phyloP scores from a whole-genome alignment of 2,888 invertebrate species.

The Drosophila longiperda region DNA sequence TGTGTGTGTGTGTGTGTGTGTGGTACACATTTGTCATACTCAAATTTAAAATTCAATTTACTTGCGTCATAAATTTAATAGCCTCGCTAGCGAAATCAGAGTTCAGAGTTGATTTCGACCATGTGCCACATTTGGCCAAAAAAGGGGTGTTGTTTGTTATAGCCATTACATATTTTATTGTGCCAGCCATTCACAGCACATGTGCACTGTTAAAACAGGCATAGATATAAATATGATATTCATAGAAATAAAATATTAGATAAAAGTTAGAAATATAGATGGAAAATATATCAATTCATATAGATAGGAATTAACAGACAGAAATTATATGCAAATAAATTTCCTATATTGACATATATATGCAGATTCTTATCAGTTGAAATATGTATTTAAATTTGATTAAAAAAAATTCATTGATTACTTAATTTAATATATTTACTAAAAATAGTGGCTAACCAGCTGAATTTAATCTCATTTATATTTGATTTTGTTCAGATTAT shows the following conservation, averaged over 20 bases:
- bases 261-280: not conserved
- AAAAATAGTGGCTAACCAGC: not conserved
- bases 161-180: constrained; percentile 14
- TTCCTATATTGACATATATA: not conserved
- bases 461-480: constrained; percentile 3
- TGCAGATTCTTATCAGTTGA: not conserved
- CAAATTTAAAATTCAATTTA: constrained; percentile 84
- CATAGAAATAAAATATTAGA: not conserved
- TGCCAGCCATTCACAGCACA: constrained; percentile 10
- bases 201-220: constrained; percentile 1
- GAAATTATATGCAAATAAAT: not conserved
- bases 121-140: constrained; percentile 29
- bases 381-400: not conserved
- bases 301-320: not conserved
- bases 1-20: constrained; percentile 15
- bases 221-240: not conserved
- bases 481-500: not conserved
- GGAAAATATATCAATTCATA: not conserved
- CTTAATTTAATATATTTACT: not conserved
- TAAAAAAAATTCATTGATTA: not conserved
- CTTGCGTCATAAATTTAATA: constrained; percentile 82
- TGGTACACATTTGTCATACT: constrained; percentile 81
- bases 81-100: constrained; percentile 49
- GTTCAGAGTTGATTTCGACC: constrained; percentile 57
- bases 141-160: constrained; percentile 38